Base-by-base conservation (phyloP, 1,140 invertebrate genomes). In the Hylyphantes graminicola region DNA sequence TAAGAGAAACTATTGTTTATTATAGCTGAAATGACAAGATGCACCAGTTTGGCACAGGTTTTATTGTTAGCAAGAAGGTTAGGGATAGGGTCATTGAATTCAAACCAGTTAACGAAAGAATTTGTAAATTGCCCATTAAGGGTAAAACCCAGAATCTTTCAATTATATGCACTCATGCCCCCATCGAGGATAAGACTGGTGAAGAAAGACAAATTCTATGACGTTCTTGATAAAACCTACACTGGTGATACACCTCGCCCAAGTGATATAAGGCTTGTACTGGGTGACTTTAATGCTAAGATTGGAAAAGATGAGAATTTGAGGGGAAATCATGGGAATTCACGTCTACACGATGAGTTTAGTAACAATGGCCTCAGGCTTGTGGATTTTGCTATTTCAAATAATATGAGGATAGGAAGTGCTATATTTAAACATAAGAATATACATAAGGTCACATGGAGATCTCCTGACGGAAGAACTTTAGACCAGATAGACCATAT, bases 201-300 rank as follows among this genome's bases (percentile, higher is more conserved):
- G 75, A 77, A 13, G 61, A 77, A 77, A 21, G 75, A 77, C 53
- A 59, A 65, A 77, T 76, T 76, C 12, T 76, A 76, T 76, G 73
- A 76, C 15, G 48, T 63, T 77, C 75, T 77, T 64, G 59, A 77
- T 1, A 77, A 77, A 59, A 77, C 61, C 4, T 48, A 64, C 35
- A n/a, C n/a, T n/a, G 65, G 35, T 64, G 61, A 65, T n/a, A n/a
- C n/a, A 64, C 50, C 48, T n/a, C 10, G 75, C 55, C 53, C 75
- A 77, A 77, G 53, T 77, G 75, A 77, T 13, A 2, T 64, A 12
- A 64, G 53, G 21, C 61, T 77, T 13, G 17, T 77, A 0, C 64
- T 77, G 59, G 75, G 75, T 13, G 75, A 77, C n/a, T 77, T 35
- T 35, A 35, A 35, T 5, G 35, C 35, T 2, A 35, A 35, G 35